Evolutionary conservation across 2,113 vertebrate genomes (phyloP).

Genomic region (Galeopterus variegatus): DNA sequence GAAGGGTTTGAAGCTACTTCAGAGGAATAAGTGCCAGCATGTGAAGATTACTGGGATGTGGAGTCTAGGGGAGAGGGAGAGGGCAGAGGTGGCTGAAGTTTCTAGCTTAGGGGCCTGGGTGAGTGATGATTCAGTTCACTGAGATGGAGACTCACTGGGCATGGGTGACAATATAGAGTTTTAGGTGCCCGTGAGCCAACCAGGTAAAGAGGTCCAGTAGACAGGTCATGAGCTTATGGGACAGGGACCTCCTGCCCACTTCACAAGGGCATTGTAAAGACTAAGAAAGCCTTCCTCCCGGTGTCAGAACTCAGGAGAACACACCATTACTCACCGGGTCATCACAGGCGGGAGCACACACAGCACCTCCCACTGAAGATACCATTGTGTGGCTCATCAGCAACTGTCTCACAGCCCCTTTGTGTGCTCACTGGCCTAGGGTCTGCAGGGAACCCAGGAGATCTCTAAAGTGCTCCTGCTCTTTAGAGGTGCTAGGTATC

Average conservation of each 20-base stretch:
- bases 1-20: not conserved
- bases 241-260: not conserved
- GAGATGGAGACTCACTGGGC: not conserved
- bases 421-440: not conserved
- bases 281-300: not conserved
- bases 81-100: no score
- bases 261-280: not conserved
- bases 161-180: not conserved
- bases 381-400: not conserved
- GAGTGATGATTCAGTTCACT: not conserved
- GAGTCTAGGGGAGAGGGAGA: not conserved
- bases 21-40: not conserved
- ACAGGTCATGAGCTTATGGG: not conserved
- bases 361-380: not conserved
- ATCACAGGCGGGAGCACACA: not conserved
- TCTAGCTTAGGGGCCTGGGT: not conserved
- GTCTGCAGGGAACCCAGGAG: not conserved
- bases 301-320: not conserved
- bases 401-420: not conserved
- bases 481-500: not conserved
- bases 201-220: not conserved
- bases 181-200: not conserved
- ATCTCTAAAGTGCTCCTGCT: not conserved
- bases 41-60: not conserved
- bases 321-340: not conserved